Evolutionary conservation across 2,888 invertebrate genomes (phyloP).

Genomic region (Clusia tigrina): DNA sequence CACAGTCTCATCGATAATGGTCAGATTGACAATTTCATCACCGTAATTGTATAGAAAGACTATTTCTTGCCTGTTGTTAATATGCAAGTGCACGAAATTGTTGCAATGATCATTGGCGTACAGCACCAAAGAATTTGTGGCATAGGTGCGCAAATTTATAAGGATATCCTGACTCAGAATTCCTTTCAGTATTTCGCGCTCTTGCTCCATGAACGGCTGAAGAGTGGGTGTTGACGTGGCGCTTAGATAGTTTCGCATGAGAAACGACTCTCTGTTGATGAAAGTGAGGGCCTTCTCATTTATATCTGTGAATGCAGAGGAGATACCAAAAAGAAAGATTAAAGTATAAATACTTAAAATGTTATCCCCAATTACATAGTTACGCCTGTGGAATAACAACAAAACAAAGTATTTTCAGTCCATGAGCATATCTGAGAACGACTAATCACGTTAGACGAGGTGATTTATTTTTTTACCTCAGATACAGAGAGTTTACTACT

Average conservation of each 20-base stretch:
- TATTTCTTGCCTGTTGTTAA: conserved; percentile 80
- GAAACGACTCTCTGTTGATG: conserved; percentile 79
- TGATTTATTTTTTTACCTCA: too few relatives aligned
- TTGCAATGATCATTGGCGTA: conserved; percentile 93
- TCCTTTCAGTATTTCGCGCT: conserved; percentile 70
- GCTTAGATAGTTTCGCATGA: conserved; percentile 81
- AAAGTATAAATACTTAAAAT: too few relatives aligned
- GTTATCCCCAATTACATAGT: too few relatives aligned
- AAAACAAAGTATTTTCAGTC: not conserved
- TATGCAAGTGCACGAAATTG: conserved; percentile 90
- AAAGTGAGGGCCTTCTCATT: conserved; percentile 90
- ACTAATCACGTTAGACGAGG: too few relatives aligned
- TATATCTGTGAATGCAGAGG: conserved; percentile 72
- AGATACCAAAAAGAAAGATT: not conserved
- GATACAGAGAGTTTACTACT: too few relatives aligned
- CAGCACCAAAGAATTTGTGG: conserved; percentile 79
- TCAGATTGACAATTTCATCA: conserved; percentile 80
- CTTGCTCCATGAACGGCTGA: conserved; percentile 61
- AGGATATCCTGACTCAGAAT: conserved; percentile 83
- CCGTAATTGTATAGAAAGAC: conserved; percentile 86
- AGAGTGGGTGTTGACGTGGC: conserved; percentile 66
- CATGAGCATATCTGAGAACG: not conserved
- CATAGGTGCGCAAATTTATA: conserved; percentile 90
- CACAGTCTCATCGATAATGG: conserved; percentile 76
- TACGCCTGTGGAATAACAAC: not conserved